These are phyloP conservation scores for Ptychobarbus kaznakovi DNA, from an alignment of 2,797 vertebrate genomes.

Conservation along the genomic window DNA sequence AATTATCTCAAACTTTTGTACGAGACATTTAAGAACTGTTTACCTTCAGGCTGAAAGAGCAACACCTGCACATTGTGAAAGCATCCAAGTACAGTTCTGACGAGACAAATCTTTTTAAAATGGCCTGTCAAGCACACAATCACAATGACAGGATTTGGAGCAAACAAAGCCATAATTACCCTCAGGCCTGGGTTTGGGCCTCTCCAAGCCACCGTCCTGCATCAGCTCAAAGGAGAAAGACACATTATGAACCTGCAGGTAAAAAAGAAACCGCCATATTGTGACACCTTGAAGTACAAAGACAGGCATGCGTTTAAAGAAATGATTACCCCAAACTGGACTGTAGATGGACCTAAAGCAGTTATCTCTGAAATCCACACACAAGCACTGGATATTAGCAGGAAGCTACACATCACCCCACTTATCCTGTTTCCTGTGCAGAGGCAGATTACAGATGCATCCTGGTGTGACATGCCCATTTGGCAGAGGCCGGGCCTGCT, in stretches of 20 bases:
- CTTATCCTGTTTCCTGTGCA: conserved; percentile 78
- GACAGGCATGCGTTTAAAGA: not conserved
- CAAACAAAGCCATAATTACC: conserved; percentile 74
- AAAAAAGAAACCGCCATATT: conserved; percentile 1
- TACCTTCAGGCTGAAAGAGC: not conserved
- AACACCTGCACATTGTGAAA: not conserved
- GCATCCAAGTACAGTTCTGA: not conserved
- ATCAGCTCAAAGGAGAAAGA: conserved; percentile 97
- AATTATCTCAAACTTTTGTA: not conserved
- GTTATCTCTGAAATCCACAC: conserved; percentile 52
- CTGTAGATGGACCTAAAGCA: conserved; percentile 21
- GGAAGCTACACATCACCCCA: conserved; percentile 72
- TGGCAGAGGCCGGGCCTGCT: conserved; percentile 65
- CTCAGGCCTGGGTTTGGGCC: conserved; percentile 94
- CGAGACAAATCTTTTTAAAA: conserved; percentile 5
- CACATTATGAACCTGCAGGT: conserved; percentile 90
- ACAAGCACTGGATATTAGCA: conserved; percentile 32
- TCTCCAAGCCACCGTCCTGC: conserved; percentile 96
- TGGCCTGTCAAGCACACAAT: not conserved
- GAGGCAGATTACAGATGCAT: conserved; percentile 82
- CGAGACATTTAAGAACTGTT: not conserved
- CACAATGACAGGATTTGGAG: conserved; percentile 21
- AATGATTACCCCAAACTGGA: conserved; percentile 27
- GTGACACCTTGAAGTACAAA: not conserved
- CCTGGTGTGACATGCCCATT: conserved; percentile 72